Percentiles rank a stretch among this genome's conserved stretches.
Conservation (phyloP, 2,797 vertebrate genomes). For the Halcyon smyrnensis region DNA sequence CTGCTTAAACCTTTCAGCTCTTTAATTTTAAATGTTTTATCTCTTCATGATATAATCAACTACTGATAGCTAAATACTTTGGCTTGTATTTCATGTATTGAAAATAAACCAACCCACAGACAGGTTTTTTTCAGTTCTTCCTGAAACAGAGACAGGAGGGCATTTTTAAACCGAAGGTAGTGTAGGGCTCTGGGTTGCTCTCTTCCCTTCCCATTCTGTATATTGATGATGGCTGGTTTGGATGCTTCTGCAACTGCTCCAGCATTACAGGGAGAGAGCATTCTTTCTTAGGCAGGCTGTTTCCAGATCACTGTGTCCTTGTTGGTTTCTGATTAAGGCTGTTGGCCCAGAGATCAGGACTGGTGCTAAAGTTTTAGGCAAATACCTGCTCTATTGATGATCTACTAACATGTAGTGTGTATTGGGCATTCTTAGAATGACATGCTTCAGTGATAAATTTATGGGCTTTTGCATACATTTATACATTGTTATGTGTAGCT, state of each 20-base stretch:
- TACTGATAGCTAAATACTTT: neutral
- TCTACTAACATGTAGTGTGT: fast-evolving
- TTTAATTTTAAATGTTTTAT: neutral
- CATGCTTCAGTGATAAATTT: neutral
- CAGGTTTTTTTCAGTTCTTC: neutral
- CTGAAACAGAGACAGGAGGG: neutral
- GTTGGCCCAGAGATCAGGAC: neutral
- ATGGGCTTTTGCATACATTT: neutral
- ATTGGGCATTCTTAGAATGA: neutral
- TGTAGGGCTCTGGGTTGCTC: neutral
- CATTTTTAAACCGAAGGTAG: neutral
- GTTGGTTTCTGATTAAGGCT: neutral
- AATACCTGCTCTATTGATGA: neutral
- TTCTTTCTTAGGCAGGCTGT: neutral
- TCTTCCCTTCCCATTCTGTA: neutral
- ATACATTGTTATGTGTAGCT: neutral
- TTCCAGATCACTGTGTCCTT: neutral
- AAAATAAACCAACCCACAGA: neutral
- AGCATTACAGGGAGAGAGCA: neutral
- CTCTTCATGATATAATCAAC: neutral
- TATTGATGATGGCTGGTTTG: neutral
- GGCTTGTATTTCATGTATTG: neutral
- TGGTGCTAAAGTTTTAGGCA: neutral
- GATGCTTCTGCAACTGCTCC: neutral
- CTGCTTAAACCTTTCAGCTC: neutral